Evolutionary conservation across 2,797 vertebrate genomes (phyloP), one percentile per base, ranked within the genome.

Genomic region (Sebastes miniatus): DNA sequence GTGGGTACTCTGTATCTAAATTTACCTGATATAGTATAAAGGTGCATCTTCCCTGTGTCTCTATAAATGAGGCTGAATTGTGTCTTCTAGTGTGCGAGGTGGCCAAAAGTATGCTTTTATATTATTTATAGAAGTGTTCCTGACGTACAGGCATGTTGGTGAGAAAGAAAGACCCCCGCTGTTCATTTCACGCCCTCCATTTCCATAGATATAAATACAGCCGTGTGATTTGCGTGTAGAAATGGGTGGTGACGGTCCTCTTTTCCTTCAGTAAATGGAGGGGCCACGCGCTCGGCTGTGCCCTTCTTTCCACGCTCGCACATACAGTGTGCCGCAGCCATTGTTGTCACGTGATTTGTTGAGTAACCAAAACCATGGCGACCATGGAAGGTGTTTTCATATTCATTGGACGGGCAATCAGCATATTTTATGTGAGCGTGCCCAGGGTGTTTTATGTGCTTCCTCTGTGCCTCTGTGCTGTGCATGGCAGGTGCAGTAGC

Each of bases 261-360:
- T 77, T 58, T 64, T 47, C 8, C 62, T 66, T 47, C 8, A 13
- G 79, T 69, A 80, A 87, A 87, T 39, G 54, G 74, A 57, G 74
- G 57, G 64, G 73, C 77, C 83, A 69, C 2, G 20, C 34, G 34
- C 71, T 64, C 18, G 31, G 36, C 76, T 75, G 74, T 89, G 66
- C 57, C 83, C 81, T 83, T 68, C 84, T 81, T 50, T 84, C 75
- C 36, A 52, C 22, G 13, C 52, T 77, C 83, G 80, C 87, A 87
- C 84, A 70, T 74, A 91, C 86, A 88, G 88, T 86, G 83, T 73
- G 36, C 73, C 22, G 65, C 79, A 78, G 80, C 89, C 85, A 93
- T 90, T 91, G 84, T 84, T 90, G 88, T 93, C 88, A 94, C 89
- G 83, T 96, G 93, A 95, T 90, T 85, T 91, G 94, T 91, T 93